Evolutionary conservation across 2,888 invertebrate species (phyloP).

Genomic region (Dromius quadrimaculatus): DNA sequence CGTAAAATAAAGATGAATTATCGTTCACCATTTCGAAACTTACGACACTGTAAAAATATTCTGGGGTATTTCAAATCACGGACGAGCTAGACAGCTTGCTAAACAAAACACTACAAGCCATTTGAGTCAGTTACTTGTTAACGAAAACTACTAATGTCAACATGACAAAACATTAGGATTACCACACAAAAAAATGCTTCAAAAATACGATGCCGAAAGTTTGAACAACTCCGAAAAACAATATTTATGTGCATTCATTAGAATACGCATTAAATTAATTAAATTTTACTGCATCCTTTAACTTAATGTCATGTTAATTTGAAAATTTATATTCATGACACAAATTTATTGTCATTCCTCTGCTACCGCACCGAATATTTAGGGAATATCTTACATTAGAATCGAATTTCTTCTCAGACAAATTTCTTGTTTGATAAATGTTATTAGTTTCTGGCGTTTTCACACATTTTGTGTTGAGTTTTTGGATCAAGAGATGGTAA

Average conservation of each 20-base stretch:
- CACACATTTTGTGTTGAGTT: too few species aligned
- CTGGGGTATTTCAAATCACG: conserved; percentile 23
- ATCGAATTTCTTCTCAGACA: conserved; percentile 25
- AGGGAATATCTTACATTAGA: conserved; percentile 38
- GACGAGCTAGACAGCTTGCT: neutral
- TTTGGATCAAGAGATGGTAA: too few species aligned
- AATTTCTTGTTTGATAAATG: conserved; percentile 22
- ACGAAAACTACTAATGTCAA: conserved; percentile 11
- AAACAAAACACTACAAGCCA: conserved; percentile 32
- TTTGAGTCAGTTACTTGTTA: conserved; percentile 33
- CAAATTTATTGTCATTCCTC: conserved; percentile 36
- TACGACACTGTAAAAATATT: neutral
- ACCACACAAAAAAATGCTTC: conserved; percentile 11
- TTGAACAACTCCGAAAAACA: conserved; percentile 14
- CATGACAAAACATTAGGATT: conserved; percentile 1
- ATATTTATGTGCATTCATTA: conserved; percentile 50
- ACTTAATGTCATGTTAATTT: conserved; percentile 49
- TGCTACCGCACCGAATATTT: conserved; percentile 47
- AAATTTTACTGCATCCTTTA: conserved; percentile 48
- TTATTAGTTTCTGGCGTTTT: conserved; percentile 8
- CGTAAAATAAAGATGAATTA: conserved; percentile 39
- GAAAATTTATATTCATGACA: conserved; percentile 48
- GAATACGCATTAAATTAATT: conserved; percentile 51
- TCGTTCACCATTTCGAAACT: conserved; percentile 19
- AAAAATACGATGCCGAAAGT: conserved; percentile 14